Evolutionary conservation across 2,113 vertebrate genomes (phyloP).

Genomic region (Syngnathus floridae): DNA sequence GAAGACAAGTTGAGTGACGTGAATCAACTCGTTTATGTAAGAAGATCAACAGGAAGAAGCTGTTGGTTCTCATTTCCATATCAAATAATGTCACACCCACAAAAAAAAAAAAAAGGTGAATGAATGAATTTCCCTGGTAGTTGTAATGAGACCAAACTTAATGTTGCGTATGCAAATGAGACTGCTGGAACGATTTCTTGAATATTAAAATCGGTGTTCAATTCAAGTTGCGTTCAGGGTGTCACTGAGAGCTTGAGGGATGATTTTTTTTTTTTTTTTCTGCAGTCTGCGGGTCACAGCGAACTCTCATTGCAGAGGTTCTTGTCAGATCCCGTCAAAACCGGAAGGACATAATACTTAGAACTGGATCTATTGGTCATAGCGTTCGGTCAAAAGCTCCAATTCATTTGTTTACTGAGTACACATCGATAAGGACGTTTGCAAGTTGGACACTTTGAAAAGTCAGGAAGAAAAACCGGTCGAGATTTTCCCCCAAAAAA

Average conservation of each 20-base stretch:
- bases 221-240: neutral
- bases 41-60: slow-evolving; percentile 2
- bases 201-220: neutral
- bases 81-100: neutral
- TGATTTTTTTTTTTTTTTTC: too few relatives aligned
- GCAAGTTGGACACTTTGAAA: too few relatives aligned
- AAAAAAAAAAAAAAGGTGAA: neutral
- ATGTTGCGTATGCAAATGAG: slow-evolving; percentile 1
- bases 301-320: slow-evolving; percentile 14
- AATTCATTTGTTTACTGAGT: too few relatives aligned
- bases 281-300: slow-evolving; percentile 11
- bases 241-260: neutral
- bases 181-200: neutral
- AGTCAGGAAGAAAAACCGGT: too few relatives aligned
- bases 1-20: too few relatives aligned
- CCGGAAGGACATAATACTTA: slow-evolving; percentile 13
- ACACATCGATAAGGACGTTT: too few relatives aligned
- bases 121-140: neutral
- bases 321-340: slow-evolving; percentile 11
- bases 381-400: too few relatives aligned
- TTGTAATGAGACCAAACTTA: neutral
- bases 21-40: neutral
- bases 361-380: neutral
- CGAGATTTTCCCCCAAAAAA: too few relatives aligned
- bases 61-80: slow-evolving; percentile 4